Evolutionary conservation across 2,888 invertebrate species (phyloP), one percentile per base, ranked within the genome.

Genomic region (Exocentrus adspersus): DNA sequence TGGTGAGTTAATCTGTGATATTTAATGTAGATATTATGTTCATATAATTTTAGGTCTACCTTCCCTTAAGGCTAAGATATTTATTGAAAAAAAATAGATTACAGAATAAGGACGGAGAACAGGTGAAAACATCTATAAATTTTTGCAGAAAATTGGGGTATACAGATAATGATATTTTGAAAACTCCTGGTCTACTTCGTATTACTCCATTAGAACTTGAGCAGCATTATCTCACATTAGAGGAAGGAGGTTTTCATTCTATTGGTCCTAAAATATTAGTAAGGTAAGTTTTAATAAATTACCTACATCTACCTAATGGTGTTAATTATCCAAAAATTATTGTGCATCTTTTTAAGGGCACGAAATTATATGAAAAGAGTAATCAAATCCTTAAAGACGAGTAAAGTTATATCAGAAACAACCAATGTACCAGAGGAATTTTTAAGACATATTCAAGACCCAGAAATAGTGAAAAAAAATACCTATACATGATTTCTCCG

Each of bases 151-250:
- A 84, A 67, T 83, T 86, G 42, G 82, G 84, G 2, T 87, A 87
- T 54, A 80, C 81, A 0, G 78, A 85, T 1, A 71, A 83, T 19
- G 87, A 88, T 20, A 87, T 90, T 12, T 81, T 87, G 41, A 65
- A 79, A 1, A 83, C 86, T 70, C 87, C 87, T 0, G 84, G 6
- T 24, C 63, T 90, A 2, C 83, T 90, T n/a, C 85, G 84, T 56
- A 84, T 85, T 77, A 85, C 86, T 72, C 84, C 86, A 1, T 80
- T 86, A 19, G 85, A 86, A 24, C 78, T 90, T 72, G 85, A 87
- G 52, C 89, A 90, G 73, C 88, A 89, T 71, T 86, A 86, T 64
- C 84, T 85, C 73, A 86, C 88, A 45, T 79, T 91, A 10, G 82
- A 81, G 67, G 90, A 91, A 80, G 88, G 88, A 75, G 87, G 88